phyloP scores from a whole-genome alignment of 2,113 vertebrate genomes.

The Argyrosomus japonicus region DNA sequence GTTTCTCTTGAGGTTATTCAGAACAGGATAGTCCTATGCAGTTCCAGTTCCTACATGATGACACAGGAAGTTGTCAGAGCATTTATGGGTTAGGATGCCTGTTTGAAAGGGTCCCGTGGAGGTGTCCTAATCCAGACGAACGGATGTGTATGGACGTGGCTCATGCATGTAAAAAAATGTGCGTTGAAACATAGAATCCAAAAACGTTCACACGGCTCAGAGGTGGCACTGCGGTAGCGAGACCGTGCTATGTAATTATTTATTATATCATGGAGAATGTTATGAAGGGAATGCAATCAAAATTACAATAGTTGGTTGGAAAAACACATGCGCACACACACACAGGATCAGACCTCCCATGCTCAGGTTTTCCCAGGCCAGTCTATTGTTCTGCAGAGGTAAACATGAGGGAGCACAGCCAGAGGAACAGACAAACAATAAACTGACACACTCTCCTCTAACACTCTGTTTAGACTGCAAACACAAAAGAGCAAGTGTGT shows the following conservation, averaged over 20 bases:
- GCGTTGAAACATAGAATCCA: neutral
- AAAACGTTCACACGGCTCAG: neutral
- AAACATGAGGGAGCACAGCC: conserved; percentile 67
- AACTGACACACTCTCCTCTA: conserved; percentile 67
- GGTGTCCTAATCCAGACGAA: neutral
- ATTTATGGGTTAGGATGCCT: neutral
- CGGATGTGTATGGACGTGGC: neutral
- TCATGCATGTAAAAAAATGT: neutral
- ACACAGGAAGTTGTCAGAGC: neutral
- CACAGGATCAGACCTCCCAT: conserved; percentile 28
- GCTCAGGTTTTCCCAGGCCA: conserved; percentile 58
- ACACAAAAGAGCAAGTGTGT: conserved; percentile 59
- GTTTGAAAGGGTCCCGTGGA: neutral
- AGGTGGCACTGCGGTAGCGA: neutral
- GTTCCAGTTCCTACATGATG: neutral
- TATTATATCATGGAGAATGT: neutral
- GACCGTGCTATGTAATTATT: neutral
- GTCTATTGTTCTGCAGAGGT: conserved; percentile 72
- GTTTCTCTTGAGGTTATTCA: neutral
- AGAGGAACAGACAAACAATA: conserved; percentile 71
- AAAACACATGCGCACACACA: conserved; percentile 5
- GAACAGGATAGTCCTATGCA: neutral
- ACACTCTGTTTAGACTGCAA: conserved; percentile 76
- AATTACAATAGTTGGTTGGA: conserved; percentile 30
- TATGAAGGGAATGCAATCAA: conserved; percentile 27